Percentiles rank a stretch among this genome's conserved stretches.
These are phyloP conservation scores for Mastomys natalensis DNA, from an alignment of 2,113 vertebrate species.

Conservation along the genomic window DNA sequence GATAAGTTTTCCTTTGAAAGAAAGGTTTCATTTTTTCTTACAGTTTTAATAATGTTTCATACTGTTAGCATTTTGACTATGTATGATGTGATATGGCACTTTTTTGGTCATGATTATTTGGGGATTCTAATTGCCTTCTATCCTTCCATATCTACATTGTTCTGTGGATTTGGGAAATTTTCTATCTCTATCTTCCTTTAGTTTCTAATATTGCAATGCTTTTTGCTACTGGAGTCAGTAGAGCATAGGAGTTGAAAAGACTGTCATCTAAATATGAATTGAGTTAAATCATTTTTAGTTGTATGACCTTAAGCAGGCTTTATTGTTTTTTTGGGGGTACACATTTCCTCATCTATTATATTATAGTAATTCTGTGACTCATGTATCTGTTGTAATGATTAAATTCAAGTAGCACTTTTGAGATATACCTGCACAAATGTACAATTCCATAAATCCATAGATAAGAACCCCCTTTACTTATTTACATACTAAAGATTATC, in stretches of 20 bases:
- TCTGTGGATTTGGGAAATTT: not conserved
- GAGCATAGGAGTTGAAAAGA: slow-evolving; percentile 1
- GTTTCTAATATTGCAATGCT: not conserved
- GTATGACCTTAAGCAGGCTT: not conserved
- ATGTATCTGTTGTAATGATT: slow-evolving; percentile 1
- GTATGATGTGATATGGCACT: not conserved
- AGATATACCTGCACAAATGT: not conserved
- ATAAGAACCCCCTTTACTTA: slow-evolving; percentile 4
- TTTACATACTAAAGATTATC: not conserved
- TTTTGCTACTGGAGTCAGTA: not conserved
- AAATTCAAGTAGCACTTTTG: not conserved
- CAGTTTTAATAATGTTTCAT: not conserved
- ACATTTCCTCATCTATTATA: not conserved
- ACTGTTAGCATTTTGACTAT: not conserved
- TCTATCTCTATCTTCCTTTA: not conserved
- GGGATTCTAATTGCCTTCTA: not conserved
- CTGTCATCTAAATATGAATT: not conserved
- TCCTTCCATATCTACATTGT: not conserved
- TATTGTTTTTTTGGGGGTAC: not conserved
- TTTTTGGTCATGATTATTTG: not conserved
- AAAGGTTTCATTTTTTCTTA: not conserved
- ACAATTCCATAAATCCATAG: not conserved
- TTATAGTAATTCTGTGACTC: not conserved
- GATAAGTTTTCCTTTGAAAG: not conserved
- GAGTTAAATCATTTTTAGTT: not conserved